Percentiles rank a stretch among this genome's conserved stretches.
phyloP scores from a whole-genome alignment of 2,797 vertebrate genomes.

The Octomys mimax region DNA sequence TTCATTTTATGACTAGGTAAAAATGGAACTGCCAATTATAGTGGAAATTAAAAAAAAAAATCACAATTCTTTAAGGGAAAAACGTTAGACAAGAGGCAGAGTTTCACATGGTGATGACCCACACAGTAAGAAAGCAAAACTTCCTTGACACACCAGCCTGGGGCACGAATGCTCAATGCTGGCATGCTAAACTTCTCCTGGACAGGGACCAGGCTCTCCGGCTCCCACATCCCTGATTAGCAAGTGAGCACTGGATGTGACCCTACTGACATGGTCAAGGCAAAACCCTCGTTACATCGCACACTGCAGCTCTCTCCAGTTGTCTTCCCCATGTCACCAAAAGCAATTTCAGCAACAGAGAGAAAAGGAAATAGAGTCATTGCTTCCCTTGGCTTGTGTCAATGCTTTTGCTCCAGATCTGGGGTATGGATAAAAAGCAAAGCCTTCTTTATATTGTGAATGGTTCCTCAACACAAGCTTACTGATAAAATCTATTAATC shows the following conservation, averaged over 20 bases:
- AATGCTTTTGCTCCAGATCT: not conserved
- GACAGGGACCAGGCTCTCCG: not conserved
- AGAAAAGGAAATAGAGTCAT: not conserved
- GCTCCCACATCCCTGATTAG: not conserved
- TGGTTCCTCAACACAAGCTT: not conserved
- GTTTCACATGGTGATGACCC: not conserved
- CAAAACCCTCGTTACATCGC: not conserved
- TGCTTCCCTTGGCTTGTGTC: not conserved
- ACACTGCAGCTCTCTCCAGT: not conserved
- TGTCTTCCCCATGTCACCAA: not conserved
- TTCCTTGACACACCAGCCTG: not conserved
- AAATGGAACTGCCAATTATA: not conserved
- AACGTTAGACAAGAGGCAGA: not conserved
- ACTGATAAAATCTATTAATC: not conserved
- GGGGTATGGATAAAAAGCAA: not conserved
- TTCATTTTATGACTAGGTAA: not conserved
- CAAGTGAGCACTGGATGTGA: not conserved
- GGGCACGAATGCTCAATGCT: not conserved
- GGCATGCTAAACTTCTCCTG: not conserved
- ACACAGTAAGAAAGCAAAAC: not conserved
- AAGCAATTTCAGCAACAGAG: not conserved
- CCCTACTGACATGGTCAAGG: not conserved
- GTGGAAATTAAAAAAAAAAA: slow-evolving; percentile 24
- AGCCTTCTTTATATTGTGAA: not conserved
- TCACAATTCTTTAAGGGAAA: not conserved